A percentile compares a stretch with the other conserved stretches of the same genome.
Conservation (phyloP, 1,140 invertebrate species). For the Drosophila sulfurigaster region DNA sequence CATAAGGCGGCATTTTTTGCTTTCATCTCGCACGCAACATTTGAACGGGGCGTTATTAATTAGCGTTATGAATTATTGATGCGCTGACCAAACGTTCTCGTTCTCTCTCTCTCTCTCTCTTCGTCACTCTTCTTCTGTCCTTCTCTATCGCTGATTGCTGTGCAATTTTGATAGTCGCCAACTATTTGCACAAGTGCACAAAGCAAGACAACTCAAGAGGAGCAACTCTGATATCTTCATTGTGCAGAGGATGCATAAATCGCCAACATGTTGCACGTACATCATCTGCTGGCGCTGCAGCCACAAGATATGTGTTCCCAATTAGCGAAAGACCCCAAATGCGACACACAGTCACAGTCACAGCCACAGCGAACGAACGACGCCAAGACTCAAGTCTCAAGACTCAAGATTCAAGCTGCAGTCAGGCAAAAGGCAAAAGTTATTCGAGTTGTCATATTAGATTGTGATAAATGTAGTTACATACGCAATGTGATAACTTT, state of each 20-base stretch:
- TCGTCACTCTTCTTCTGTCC: not conserved
- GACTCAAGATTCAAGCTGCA: constrained; percentile 35
- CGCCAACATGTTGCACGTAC: constrained; percentile 49
- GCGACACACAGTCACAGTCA: constrained; percentile 20
- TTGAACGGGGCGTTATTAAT: constrained; percentile 82
- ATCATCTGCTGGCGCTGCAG: constrained; percentile 39
- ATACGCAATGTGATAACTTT: constrained; percentile 81
- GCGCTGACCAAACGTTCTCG: not conserved
- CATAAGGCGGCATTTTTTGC: constrained; percentile 57
- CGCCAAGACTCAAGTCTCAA: too few relatives aligned
- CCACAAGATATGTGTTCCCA: constrained; percentile 79
- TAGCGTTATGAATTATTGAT: constrained; percentile 84
- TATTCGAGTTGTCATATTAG: constrained; percentile 84
- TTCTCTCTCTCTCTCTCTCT: too few relatives aligned
- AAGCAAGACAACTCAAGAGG: not conserved
- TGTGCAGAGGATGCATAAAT: constrained; percentile 72
- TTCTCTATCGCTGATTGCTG: not conserved
- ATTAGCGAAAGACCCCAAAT: constrained; percentile 75
- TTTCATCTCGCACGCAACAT: constrained; percentile 75
- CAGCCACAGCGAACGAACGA: too few relatives aligned
- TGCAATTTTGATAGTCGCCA: constrained; percentile 40
- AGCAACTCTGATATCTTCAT: constrained; percentile 69
- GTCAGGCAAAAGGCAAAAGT: constrained; percentile 74
- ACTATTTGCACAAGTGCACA: constrained; percentile 41
- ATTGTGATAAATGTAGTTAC: constrained; percentile 84